These are phyloP conservation scores for Eilema sororculum DNA, from an alignment of 2,888 invertebrate species.

Conservation along the genomic window DNA sequence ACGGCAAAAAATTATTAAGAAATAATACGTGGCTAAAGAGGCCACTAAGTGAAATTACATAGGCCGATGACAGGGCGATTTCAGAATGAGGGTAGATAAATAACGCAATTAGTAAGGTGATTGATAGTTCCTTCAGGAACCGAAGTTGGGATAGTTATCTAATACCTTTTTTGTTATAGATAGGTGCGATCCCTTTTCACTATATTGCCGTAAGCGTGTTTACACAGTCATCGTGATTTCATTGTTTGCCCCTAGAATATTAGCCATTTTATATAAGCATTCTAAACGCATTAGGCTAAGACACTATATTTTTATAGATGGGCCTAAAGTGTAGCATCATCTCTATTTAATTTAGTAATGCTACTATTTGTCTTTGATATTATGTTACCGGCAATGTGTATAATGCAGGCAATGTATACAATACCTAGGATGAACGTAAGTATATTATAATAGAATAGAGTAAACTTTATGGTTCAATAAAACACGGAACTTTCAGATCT, in stretches of 20 bases:
- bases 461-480: neutral
- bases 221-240: conserved; percentile 52
- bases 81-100: conserved; percentile 75
- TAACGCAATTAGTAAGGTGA: conserved; percentile 80
- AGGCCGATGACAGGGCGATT: conserved; percentile 76
- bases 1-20: conserved; percentile 66
- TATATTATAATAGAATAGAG: neutral
- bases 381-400: too few relatives aligned
- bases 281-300: conserved; percentile 51
- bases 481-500: too few relatives aligned
- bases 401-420: too few relatives aligned
- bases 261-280: conserved; percentile 47
- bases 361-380: neutral
- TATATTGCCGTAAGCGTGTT: conserved; percentile 48
- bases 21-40: conserved; percentile 69
- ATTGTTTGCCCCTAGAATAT: conserved; percentile 39
- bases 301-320: conserved; percentile 30
- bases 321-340: neutral
- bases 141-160: conserved; percentile 52
- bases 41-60: conserved; percentile 81
- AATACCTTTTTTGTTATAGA: conserved; percentile 57
- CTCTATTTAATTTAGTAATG: conserved; percentile 8
- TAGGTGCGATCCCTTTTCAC: conserved; percentile 54
- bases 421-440: neutral
- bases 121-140: conserved; percentile 71